Percentiles rank a stretch among this genome's conserved stretches.
Evolutionary conservation across 2,113 vertebrate species (phyloP).

Genomic region (Ophthalmolycus amberensis): DNA sequence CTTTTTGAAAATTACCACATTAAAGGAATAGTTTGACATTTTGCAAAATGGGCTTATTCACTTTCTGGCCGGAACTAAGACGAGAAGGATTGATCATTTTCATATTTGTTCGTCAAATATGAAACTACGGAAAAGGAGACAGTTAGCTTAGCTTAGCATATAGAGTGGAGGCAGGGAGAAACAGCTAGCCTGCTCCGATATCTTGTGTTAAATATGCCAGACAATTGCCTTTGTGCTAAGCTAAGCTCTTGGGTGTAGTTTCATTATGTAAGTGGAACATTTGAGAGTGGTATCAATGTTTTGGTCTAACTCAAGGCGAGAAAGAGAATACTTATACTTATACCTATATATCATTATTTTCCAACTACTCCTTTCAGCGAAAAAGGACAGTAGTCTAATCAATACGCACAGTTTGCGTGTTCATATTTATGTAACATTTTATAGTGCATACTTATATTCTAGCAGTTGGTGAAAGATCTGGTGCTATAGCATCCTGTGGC

Average conservation of each 20-base stretch:
- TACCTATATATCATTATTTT: background rate
- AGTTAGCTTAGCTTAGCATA: conserved; percentile 6
- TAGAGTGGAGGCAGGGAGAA: background rate
- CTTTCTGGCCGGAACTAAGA: background rate
- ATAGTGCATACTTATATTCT: background rate
- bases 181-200: conserved; percentile 1
- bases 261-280: background rate
- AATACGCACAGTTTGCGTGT: background rate
- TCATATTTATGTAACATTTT: background rate
- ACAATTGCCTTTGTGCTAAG: background rate
- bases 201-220: background rate
- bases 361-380: background rate
- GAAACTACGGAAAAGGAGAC: background rate
- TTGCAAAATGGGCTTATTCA: background rate
- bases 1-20: background rate
- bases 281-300: background rate
- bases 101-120: background rate
- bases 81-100: background rate
- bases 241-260: background rate
- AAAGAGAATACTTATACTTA: background rate
- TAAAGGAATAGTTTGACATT: conserved; percentile 2
- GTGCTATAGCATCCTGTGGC: background rate
- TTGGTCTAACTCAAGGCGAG: background rate
- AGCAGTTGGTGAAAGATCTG: background rate
- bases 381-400: background rate